These are phyloP conservation scores for Zingel zingel DNA, from an alignment of 2,113 vertebrate species.

Conservation along the genomic window DNA sequence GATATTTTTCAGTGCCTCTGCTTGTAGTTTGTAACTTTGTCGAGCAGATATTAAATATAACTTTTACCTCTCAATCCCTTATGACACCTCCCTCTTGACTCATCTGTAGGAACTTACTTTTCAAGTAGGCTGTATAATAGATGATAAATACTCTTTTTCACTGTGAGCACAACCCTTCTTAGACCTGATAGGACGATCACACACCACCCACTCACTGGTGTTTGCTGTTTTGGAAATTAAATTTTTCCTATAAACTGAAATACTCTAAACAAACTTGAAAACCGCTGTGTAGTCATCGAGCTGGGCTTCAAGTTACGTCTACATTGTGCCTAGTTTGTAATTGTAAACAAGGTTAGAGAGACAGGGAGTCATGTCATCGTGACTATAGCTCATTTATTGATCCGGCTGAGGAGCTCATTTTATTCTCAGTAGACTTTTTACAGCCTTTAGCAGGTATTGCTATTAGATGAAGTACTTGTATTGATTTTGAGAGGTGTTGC, in stretches of 20 bases:
- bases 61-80: not conserved
- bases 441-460: not conserved
- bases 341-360: slow-evolving; percentile 22
- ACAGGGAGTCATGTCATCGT: slow-evolving; percentile 4
- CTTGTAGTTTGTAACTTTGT: not conserved
- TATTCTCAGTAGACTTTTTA: not conserved
- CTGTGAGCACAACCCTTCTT: not conserved
- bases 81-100: not conserved
- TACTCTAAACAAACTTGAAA: not conserved
- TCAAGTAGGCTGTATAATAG: not conserved
- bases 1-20: not conserved
- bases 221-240: not conserved
- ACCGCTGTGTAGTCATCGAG: not conserved
- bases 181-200: not conserved
- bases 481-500: not conserved
- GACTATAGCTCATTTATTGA: not conserved
- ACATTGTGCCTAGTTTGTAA: not conserved
- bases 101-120: not conserved
- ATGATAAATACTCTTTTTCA: not conserved
- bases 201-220: not conserved
- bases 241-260: not conserved
- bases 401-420: not conserved
- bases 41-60: not conserved
- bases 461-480: not conserved
- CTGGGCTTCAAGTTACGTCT: not conserved